Base-by-base conservation (phyloP, 2,113 vertebrate genomes). In the Ceyx margarethae region DNA sequence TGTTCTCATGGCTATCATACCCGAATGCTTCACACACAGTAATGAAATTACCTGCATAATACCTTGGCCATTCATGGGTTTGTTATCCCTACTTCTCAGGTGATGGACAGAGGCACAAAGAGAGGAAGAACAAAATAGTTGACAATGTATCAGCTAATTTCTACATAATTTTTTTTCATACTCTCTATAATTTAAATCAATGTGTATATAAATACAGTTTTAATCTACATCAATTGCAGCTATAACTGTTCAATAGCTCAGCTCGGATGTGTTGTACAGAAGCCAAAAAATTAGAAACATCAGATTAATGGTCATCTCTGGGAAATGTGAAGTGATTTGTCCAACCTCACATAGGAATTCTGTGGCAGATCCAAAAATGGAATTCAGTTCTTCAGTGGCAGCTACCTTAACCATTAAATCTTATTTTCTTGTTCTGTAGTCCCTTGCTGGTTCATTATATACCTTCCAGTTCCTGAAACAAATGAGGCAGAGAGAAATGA, bases 371-470 rank as follows among this genome's bases (percentile, higher is more conserved):
- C 68, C 65, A 91, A 82, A 94, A 95, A 93, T 91, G 85, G 90
- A 95, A 95, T 94, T 91, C 83, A 81, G 65, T 80, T 75, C 65
- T 93, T 88, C 14, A 5, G 82, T 88, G 82, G 85, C 93, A 94
- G 76, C 87, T 95, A 68, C 91, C 87, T 94, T 93, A 88, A 93
- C 93, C 90, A 87, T 91, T 96, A 94, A 95, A 95, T 95, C 94
- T 95, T 95, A 94, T 81, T 95, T 95, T 94, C 82, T 85, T 17
- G 0, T 88, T 91, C 80, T 86, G 68, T 75, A 88, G 82, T 95
- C 91, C 92, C 94, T 95, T 91, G 93, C 80, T 91, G 90, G 88
- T 95, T 95, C 95, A 93, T 96, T 96, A 95, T 93, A 91, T 88
- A 93, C 83, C 85, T 94, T 95, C 73, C 69, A 90, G 92, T 78